Evolutionary conservation across 2,113 vertebrate genomes (phyloP).

Genomic region (Fregata magnificens): DNA sequence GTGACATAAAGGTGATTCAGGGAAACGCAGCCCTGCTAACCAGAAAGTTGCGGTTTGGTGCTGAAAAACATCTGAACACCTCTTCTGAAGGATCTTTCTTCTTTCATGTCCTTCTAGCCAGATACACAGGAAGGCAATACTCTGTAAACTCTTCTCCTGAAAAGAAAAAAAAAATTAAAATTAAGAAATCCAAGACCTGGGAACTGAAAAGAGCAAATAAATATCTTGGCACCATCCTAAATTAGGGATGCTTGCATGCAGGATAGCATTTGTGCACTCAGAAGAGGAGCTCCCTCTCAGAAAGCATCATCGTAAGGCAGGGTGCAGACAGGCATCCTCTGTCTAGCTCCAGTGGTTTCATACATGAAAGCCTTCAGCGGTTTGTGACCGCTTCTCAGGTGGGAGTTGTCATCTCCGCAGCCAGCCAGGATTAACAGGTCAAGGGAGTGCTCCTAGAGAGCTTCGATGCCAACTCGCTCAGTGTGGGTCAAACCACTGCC

Average conservation of each 20-base stretch:
- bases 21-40: background rate
- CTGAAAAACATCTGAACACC: background rate
- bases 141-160: background rate
- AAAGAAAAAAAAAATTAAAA: background rate
- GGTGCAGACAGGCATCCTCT: background rate
- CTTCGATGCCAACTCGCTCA: rapidly evolving
- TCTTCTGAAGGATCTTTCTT: background rate
- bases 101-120: background rate
- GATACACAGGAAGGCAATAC: background rate
- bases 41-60: background rate
- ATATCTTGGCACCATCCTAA: background rate
- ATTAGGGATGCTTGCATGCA: rapidly evolving
- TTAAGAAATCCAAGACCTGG: too few relatives aligned
- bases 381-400: too few relatives aligned
- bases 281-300: background rate
- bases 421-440: background rate
- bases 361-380: background rate
- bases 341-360: rapidly evolving
- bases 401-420: background rate
- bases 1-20: too few relatives aligned
- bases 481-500: background rate
- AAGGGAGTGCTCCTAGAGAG: background rate
- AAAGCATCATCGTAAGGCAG: rapidly evolving
- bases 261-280: rapidly evolving
- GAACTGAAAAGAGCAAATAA: background rate